phyloP scores from a whole-genome alignment of 2,888 invertebrate genomes.

The Drosophila helvetica region DNA sequence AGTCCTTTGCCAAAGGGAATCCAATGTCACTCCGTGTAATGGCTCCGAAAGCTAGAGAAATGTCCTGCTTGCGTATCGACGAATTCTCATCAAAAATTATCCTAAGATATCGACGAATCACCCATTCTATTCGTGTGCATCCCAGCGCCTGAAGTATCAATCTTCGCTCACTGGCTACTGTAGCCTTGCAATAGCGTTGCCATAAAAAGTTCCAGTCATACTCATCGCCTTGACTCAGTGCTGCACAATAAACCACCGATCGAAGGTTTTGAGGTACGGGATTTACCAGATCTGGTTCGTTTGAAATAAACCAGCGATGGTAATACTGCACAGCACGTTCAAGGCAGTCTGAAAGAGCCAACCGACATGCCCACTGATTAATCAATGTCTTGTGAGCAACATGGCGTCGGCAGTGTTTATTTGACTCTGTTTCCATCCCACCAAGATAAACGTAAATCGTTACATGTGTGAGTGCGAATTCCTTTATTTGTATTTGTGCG shows the following conservation, averaged over 20 bases:
- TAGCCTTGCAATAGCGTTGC: constrained; percentile 86
- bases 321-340: constrained; percentile 87
- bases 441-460: constrained; percentile 86
- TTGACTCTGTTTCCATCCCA: constrained; percentile 83
- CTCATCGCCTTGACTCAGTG: constrained; percentile 87
- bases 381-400: constrained; percentile 86
- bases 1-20: constrained; percentile 88
- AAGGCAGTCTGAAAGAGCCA: constrained; percentile 87
- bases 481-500: too few relatives aligned
- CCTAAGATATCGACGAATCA: constrained; percentile 86
- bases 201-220: constrained; percentile 91
- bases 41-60: constrained; percentile 86
- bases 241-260: constrained; percentile 89
- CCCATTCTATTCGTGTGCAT: constrained; percentile 85
- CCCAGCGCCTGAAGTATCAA: constrained; percentile 87
- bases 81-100: constrained; percentile 86
- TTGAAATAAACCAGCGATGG: constrained; percentile 86
- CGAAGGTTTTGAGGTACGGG: constrained; percentile 89
- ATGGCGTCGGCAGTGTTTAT: constrained; percentile 79
- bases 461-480: too few relatives aligned
- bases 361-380: constrained; percentile 86
- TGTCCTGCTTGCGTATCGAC: constrained; percentile 88
- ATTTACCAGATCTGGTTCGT: constrained; percentile 86
- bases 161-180: constrained; percentile 88
- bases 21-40: constrained; percentile 88